Evolutionary conservation across 2,888 invertebrate genomes (phyloP), one percentile per base, ranked within the genome.

Genomic region (Aquatica leii): DNA sequence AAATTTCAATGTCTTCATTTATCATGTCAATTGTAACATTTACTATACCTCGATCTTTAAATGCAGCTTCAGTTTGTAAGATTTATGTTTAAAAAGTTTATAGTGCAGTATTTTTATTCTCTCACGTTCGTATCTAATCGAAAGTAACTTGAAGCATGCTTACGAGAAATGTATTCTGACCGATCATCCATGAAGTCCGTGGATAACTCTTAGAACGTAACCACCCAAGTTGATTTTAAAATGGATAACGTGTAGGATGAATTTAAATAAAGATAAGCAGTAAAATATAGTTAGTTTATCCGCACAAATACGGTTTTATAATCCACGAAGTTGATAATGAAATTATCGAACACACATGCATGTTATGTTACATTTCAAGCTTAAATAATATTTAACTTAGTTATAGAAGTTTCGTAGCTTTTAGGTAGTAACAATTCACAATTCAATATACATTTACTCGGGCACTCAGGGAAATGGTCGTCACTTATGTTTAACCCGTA

Each of bases 211-310:
- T 37, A 37, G 50, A 59, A 63, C 24, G 15, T 43, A 63, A 53
- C 62, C 62, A 63, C 63, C 63, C 63, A 63, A 48, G 58, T 63
- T 59, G 63, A 63, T 55, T 58, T 63, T 52, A 40, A 50, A 62
- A 52, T 46, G 35, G 18, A 24, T 52, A 57, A 58, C 58, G 46
- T 62, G 14, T 52, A 37, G 53, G 52, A 46, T 53, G 58, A 43
- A 58, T 15, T n/a, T 53, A 58, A 53, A 53, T 35, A 14, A 17
- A 17, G 14, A 1, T 49, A 48, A 37, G 53, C 48, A 41, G 34
- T 53, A 52, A 53, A 50, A 21, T 52, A 52, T 46, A 52, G 46
- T 52, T 34, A 53, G 37, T 62, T 57, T 58, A 62, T 58, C 58
- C 52, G 3, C 14, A 37, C 5, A 37, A 37, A 12, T 3, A 11